phyloP scores from a whole-genome alignment of 1,140 invertebrate genomes.

The Drosophila guanche region DNA sequence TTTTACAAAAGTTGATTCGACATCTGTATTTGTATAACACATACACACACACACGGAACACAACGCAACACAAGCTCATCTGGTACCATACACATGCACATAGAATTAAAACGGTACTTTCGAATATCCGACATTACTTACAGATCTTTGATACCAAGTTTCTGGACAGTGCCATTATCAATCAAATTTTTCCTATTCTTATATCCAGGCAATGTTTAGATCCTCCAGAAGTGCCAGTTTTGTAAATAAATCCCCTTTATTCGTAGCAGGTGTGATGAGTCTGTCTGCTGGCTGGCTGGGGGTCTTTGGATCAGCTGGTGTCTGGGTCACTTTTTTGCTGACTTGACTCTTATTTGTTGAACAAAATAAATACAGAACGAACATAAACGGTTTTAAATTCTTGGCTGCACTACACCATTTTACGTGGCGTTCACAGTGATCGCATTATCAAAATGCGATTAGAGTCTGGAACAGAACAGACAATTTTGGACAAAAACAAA shows the following conservation, averaged over 20 bases:
- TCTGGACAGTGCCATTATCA: constrained; percentile 71
- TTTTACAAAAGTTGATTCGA: not conserved
- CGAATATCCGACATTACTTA: constrained; percentile 65
- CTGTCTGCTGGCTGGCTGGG: constrained; percentile 14
- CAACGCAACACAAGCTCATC: constrained; percentile 4
- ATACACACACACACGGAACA: not conserved
- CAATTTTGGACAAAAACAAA: constrained; percentile 71
- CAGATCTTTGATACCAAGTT: constrained; percentile 70
- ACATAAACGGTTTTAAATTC: constrained; percentile 23
- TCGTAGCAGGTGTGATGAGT: constrained; percentile 73
- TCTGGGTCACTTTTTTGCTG: constrained; percentile 22
- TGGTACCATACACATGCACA: constrained; percentile 9
- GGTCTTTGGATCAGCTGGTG: constrained; percentile 56
- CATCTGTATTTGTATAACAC: not conserved
- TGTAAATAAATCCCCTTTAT: constrained; percentile 52
- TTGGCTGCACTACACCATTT: constrained; percentile 30
- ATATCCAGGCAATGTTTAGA: constrained; percentile 16
- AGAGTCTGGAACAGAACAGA: constrained; percentile 35
- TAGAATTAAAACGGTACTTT: constrained; percentile 52
- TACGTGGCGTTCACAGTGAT: constrained; percentile 34
- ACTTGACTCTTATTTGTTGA: constrained; percentile 11
- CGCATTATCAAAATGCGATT: constrained; percentile 32
- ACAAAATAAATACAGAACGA: constrained; percentile 29
- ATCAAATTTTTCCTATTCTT: constrained; percentile 47
- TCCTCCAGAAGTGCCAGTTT: constrained; percentile 22